Percentiles rank a stretch among this genome's conserved stretches.
phyloP scores from a whole-genome alignment of 2,888 invertebrate species.

The Drosophila hamatofila region DNA sequence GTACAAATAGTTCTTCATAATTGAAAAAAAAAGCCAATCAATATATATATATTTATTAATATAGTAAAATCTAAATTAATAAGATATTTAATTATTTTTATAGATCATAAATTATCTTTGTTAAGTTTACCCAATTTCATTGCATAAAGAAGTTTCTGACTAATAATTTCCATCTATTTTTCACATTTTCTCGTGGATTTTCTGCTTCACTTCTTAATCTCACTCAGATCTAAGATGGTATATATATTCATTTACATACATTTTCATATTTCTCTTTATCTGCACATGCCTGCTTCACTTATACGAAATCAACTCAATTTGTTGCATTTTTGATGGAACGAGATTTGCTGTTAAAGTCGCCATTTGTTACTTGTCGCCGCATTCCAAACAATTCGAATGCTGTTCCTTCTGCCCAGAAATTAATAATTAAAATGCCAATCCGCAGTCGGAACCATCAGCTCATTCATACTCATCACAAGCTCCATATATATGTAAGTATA shows the following conservation, averaged over 20 bases:
- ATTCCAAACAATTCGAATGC: slow-evolving; percentile 11
- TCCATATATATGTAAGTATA: not conserved
- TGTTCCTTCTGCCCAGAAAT: slow-evolving; percentile 42
- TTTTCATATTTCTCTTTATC: not conserved
- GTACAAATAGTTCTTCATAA: too few species aligned
- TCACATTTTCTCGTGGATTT: not conserved
- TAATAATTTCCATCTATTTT: not conserved
- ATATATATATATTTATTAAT: too few species aligned
- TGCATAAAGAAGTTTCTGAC: not conserved
- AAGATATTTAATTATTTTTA: too few species aligned
- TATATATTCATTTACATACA: not conserved
- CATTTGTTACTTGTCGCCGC: slow-evolving; percentile 52
- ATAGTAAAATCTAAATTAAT: too few species aligned
- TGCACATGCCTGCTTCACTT: not conserved
- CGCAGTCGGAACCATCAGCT: slow-evolving; percentile 60
- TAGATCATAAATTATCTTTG: too few species aligned
- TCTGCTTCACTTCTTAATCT: not conserved
- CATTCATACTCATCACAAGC: slow-evolving; percentile 52
- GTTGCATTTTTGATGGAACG: not conserved
- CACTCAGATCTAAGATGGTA: not conserved
- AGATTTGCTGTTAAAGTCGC: slow-evolving; percentile 13
- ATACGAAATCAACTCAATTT: not conserved
- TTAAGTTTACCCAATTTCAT: not conserved
- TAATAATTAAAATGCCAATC: slow-evolving; percentile 77
- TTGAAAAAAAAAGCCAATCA: too few species aligned